Evolutionary conservation across 1,140 invertebrate genomes (phyloP), one percentile per base, ranked within the genome.

Genomic region (Atta texana): DNA sequence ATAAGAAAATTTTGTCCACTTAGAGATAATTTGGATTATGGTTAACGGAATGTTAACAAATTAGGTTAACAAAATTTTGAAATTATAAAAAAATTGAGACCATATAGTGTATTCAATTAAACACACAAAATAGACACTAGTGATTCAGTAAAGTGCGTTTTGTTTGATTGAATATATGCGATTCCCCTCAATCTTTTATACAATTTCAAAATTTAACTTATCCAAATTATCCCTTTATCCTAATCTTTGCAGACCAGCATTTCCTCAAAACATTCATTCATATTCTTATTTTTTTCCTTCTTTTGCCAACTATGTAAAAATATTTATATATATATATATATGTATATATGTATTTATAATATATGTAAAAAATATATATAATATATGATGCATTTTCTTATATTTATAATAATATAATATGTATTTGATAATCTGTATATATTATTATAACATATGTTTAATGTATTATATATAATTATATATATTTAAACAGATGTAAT

Each of bases 391-490:
- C 16, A 34, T 64, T n/a, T 34, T 10, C 8, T 10, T 68, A 39
- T 6, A 68, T 44, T 44, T 68, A 44, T 21, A 68, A 68, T 64
- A 64, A 64, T 21, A 68, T 64, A 64, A 64, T 21, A 68, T 68
- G 0, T 12, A 39, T 39, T 39, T 8, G 34, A 39, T 39, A 39
- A 39, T 39, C 6, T 39, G 7, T 12, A 18, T 63, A 44, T 51
- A 51, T 51, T 51, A 51, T 51, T 44, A 44, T 10, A 44, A 10
- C 0, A 51, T 51, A 16, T 51, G 0, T 51, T 51, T 51, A 14
- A 51, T 51, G 49, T 51, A 51, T 51, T 16, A 51, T 12, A 51
- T 51, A 16, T 51, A 51, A 51, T 51, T 51, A 51, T 51, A 51
- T 51, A 51, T 51, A 49, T 49, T 44, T 68, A 12, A 21, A 24